phyloP scores from a whole-genome alignment of 2,797 vertebrate species.

The Manis javanica region DNA sequence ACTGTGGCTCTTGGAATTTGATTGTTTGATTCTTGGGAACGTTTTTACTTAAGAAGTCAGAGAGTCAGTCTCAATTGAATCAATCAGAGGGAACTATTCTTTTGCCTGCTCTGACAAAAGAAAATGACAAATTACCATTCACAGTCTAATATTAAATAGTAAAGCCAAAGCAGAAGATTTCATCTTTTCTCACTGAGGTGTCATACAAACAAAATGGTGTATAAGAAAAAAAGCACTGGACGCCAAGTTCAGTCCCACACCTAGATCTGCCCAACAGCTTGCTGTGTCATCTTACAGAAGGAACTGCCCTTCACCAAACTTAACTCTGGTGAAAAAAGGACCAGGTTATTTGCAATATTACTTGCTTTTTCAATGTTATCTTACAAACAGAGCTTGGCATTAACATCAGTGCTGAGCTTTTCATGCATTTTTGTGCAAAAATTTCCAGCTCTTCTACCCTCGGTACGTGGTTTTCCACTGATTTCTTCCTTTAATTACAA shows the following conservation, averaged over 20 bases:
- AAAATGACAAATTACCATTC: not conserved
- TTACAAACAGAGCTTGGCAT: not conserved
- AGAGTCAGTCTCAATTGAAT: not conserved
- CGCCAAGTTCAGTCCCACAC: not conserved
- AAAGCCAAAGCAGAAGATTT: not conserved
- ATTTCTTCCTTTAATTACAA: not conserved
- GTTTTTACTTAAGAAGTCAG: not conserved
- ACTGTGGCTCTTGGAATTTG: not conserved
- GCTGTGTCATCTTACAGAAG: not conserved
- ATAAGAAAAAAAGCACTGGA: not conserved
- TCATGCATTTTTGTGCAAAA: not conserved
- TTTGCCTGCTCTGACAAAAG: not conserved
- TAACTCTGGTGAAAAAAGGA: not conserved
- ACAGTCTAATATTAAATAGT: not conserved
- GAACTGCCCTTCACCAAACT: not conserved
- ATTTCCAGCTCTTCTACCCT: not conserved
- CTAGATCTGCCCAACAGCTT: not conserved
- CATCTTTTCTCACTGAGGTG: not conserved
- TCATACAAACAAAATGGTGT: not conserved
- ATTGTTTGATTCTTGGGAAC: not conserved
- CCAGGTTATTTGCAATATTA: not conserved
- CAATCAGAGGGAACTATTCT: conserved; percentile 20
- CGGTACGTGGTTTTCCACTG: not conserved
- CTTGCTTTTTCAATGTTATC: not conserved
- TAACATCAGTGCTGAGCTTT: not conserved